Evolutionary conservation across 2,797 vertebrate species (phyloP).

Genomic region (Amazona ochrocephala): DNA sequence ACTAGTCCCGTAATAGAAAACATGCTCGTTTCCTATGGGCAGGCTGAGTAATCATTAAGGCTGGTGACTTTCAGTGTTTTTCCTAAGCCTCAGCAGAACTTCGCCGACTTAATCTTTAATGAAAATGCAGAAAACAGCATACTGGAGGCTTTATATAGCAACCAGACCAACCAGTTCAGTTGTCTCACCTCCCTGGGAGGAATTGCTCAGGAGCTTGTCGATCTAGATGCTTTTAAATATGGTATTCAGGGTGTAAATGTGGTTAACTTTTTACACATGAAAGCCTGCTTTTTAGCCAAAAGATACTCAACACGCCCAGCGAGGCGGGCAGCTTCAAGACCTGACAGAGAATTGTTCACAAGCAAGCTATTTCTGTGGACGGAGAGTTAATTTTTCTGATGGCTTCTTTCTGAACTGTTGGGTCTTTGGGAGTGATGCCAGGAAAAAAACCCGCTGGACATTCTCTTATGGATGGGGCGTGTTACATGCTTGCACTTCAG

Average conservation of each 20-base stretch:
- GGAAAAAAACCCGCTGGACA: accelerated
- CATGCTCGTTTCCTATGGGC: neutral
- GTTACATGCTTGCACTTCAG: neutral
- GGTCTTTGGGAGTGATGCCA: neutral
- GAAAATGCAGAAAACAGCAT: neutral
- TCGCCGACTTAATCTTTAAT: conserved; percentile 26
- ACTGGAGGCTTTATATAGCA: conserved; percentile 20
- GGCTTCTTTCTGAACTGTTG: neutral
- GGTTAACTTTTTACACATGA: neutral
- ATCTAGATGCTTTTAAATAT: neutral
- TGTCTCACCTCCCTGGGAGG: conserved; percentile 23
- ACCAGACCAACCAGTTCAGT: conserved; percentile 13
- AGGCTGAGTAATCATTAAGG: neutral
- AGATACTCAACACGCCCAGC: neutral
- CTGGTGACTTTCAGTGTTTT: conserved; percentile 9
- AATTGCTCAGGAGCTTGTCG: conserved; percentile 23
- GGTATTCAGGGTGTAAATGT: conserved; percentile 7
- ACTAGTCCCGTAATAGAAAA: neutral
- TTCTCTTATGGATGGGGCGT: neutral
- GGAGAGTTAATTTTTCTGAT: neutral
- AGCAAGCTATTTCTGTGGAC: neutral
- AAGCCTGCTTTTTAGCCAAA: neutral
- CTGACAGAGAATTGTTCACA: neutral
- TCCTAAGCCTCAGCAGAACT: neutral
- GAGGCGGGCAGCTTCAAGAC: neutral